Evolutionary conservation across 2,797 vertebrate genomes (phyloP), one percentile per base, ranked within the genome.

Genomic region (Poliocrania exsul): DNA sequence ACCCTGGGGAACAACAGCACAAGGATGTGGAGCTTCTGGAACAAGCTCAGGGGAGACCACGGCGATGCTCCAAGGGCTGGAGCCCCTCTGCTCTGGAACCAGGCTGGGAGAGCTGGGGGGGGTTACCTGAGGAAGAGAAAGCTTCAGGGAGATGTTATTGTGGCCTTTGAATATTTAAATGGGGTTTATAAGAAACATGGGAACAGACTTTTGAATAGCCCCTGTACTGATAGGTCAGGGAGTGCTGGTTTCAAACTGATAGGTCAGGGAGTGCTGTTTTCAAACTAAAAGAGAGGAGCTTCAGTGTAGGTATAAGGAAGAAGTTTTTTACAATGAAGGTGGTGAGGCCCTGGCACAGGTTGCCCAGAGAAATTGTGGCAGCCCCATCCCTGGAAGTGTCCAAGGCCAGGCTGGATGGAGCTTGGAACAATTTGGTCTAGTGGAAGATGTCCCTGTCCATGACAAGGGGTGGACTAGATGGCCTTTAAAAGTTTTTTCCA

Each of bases 361-460:
- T 81, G 13, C 16, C 25, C 70, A 15, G 35, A 71, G 70, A 29
- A 35, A 44, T 14, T 44, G 60, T 1, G 5, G 38, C 21, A 58
- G 61, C 6, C n/a, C 37, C 74, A 54, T 64, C 35, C 46, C 40
- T 89, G 71, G 13, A 0, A 11, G 11, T 21, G 12, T 1, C 14
- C 49, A 3, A 25, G 42, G 31, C 1, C 28, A 56, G 56, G 29
- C 0, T 64, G 60, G 35, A 64, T 0, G 0, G 9, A 18, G 0
- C 47, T 74, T 11, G 21, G 31, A 67, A 2, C 11, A 31, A 0
- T 6, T 19, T 86, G 20, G 4, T 9, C 0, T 1, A 1, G 67
- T 11, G n/a, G 54, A 0, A 53, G 49, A 7, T 53, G 47, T 58
- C 35, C 7, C 10, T 80, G 64, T 18, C 2, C 0, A 0, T 4